phyloP scores from a whole-genome alignment of 2,888 invertebrate genomes.

The Dasysyrphus tricinctus region DNA sequence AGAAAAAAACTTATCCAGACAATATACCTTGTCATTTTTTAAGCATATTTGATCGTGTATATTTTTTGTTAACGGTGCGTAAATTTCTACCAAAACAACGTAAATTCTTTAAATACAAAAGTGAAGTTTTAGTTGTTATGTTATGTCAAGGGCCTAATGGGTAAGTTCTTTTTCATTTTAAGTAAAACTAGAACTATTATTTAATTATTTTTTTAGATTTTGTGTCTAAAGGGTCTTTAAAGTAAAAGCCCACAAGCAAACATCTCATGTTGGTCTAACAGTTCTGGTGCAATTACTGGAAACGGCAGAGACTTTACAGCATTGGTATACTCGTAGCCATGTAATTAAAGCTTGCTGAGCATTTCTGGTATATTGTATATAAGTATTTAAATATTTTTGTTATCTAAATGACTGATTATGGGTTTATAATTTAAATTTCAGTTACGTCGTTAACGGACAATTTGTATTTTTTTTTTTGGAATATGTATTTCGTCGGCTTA shows the following conservation, averaged over 20 bases:
- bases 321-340: constrained; percentile 45
- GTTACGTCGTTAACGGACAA: background rate
- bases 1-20: constrained; percentile 39
- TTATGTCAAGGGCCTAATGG: constrained; percentile 64
- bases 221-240: constrained; percentile 23
- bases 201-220: constrained; percentile 47
- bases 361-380: constrained; percentile 38
- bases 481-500: background rate
- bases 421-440: background rate
- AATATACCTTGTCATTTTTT: constrained; percentile 57
- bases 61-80: constrained; percentile 31
- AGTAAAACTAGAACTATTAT: constrained; percentile 64
- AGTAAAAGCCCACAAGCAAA: constrained; percentile 6
- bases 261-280: constrained; percentile 39
- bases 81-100: constrained; percentile 18
- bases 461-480: background rate
- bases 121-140: constrained; percentile 41
- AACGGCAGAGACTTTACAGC: constrained; percentile 43
- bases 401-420: constrained; percentile 11
- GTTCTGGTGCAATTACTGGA: constrained; percentile 40
- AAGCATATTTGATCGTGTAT: constrained; percentile 27
- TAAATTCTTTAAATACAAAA: background rate
- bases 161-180: constrained; percentile 71
- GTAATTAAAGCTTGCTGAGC: constrained; percentile 33
- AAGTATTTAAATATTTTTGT: constrained; percentile 23